These are phyloP conservation scores for Agrotis segetum DNA, from an alignment of 2,888 invertebrate genomes.

Conservation along the genomic window DNA sequence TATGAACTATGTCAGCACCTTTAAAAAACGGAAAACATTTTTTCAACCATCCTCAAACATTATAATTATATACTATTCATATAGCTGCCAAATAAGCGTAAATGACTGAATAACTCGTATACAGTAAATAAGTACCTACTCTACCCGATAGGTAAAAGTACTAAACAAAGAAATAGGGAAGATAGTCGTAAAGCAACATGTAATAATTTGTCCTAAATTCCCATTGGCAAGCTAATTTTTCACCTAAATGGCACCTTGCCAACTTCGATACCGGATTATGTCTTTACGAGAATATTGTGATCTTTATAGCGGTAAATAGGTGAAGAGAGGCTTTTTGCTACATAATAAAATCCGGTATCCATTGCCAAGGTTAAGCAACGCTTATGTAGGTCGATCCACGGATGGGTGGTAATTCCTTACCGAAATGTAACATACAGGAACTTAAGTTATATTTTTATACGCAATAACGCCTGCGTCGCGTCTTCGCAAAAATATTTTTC, in stretches of 20 bases:
- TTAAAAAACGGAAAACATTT: background rate
- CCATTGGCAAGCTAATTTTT: slow-evolving; percentile 43
- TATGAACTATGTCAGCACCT: too few relatives aligned
- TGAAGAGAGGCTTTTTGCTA: background rate
- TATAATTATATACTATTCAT: too few relatives aligned
- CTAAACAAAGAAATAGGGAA: background rate
- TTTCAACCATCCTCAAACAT: background rate
- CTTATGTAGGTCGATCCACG: too few relatives aligned
- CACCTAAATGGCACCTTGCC: slow-evolving; percentile 59
- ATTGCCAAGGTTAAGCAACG: background rate
- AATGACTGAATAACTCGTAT: background rate
- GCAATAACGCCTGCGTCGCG: too few relatives aligned
- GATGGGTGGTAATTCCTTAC: background rate
- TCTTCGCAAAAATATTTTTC: too few relatives aligned
- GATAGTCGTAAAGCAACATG: slow-evolving; percentile 4
- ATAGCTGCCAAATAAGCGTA: background rate
- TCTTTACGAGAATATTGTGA: slow-evolving; percentile 51
- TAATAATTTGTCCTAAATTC: slow-evolving; percentile 37
- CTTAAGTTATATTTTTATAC: too few relatives aligned
- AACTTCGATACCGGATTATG: slow-evolving; percentile 37
- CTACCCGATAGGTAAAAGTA: background rate
- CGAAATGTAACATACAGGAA: too few relatives aligned
- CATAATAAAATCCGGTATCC: background rate
- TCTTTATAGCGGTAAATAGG: slow-evolving; percentile 12
- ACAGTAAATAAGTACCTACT: background rate